Evolutionary conservation across 1,140 invertebrate genomes (phyloP).

Genomic region (Mizuhopecten yessoensis): DNA sequence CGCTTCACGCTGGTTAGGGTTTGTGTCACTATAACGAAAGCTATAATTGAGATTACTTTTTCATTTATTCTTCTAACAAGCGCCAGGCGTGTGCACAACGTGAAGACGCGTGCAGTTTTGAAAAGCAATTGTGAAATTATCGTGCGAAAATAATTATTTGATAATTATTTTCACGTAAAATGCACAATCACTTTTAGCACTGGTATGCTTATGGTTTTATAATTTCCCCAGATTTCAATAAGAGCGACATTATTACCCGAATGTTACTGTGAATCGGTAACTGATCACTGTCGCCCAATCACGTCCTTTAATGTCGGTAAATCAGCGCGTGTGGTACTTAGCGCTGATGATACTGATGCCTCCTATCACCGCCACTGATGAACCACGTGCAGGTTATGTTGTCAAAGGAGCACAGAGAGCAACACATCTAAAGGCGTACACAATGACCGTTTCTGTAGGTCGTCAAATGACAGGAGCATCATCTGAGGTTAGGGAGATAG

Average conservation of each 20-base stretch:
- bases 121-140: background rate
- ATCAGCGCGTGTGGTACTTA: background rate
- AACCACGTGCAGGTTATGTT: background rate
- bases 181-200: background rate
- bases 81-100: background rate
- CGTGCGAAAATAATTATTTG: constrained; percentile 13
- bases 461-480: too few relatives aligned
- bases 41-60: constrained; percentile 12
- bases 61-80: constrained; percentile 19
- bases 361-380: background rate
- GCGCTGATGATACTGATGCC: background rate
- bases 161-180: constrained; percentile 40
- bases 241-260: background rate
- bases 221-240: constrained; percentile 35
- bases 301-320: background rate
- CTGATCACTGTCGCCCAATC: background rate
- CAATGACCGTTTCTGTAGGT: too few relatives aligned
- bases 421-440: too few relatives aligned
- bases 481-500: too few relatives aligned
- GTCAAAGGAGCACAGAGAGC: too few relatives aligned
- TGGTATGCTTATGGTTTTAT: constrained; percentile 6
- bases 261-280: background rate
- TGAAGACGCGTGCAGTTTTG: background rate
- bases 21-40: background rate
- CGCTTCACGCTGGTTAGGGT: background rate